phyloP scores from a whole-genome alignment of 2,888 invertebrate genomes.

The Polydrusus cervinus region DNA sequence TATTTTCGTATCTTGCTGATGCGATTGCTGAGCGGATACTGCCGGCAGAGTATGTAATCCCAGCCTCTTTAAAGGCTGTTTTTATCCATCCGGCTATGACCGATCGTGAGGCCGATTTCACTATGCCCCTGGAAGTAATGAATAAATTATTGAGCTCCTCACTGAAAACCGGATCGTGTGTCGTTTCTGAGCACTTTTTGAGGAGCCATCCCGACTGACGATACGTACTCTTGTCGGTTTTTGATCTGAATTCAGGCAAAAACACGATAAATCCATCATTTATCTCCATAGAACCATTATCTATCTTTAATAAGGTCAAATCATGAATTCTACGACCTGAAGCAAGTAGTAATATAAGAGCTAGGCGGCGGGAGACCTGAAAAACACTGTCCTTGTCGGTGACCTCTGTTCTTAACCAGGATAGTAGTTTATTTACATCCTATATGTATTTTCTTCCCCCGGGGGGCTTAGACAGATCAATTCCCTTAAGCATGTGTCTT shows the following conservation, averaged over 20 bases:
- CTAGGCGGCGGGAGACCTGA: slow-evolving; percentile 37
- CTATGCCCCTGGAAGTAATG: slow-evolving; percentile 41
- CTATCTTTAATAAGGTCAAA: slow-evolving; percentile 36
- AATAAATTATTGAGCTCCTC: slow-evolving; percentile 34
- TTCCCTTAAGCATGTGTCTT: slow-evolving; percentile 53
- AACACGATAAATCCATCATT: slow-evolving; percentile 46
- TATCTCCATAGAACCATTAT: background rate
- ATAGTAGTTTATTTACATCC: slow-evolving; percentile 32
- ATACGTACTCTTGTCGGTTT: slow-evolving; percentile 53
- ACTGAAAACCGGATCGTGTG: slow-evolving; percentile 41
- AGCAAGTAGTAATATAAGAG: slow-evolving; percentile 35
- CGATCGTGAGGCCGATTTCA: slow-evolving; percentile 31
- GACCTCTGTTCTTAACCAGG: slow-evolving; percentile 21
- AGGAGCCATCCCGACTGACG: slow-evolving; percentile 46
- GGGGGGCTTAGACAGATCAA: slow-evolving; percentile 40
- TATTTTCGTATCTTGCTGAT: slow-evolving; percentile 32
- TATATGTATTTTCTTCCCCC: slow-evolving; percentile 36
- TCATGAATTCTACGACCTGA: slow-evolving; percentile 42
- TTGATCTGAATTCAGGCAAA: slow-evolving; percentile 59
- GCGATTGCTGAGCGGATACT: slow-evolving; percentile 50
- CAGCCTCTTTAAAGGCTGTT: slow-evolving; percentile 18
- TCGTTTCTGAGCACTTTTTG: slow-evolving; percentile 9
- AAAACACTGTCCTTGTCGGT: slow-evolving; percentile 23
- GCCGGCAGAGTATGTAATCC: slow-evolving; percentile 28
- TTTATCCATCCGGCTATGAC: slow-evolving; percentile 46